These are phyloP conservation scores for Nomada fucata DNA, from an alignment of 2,888 invertebrate genomes.

Conservation along the genomic window DNA sequence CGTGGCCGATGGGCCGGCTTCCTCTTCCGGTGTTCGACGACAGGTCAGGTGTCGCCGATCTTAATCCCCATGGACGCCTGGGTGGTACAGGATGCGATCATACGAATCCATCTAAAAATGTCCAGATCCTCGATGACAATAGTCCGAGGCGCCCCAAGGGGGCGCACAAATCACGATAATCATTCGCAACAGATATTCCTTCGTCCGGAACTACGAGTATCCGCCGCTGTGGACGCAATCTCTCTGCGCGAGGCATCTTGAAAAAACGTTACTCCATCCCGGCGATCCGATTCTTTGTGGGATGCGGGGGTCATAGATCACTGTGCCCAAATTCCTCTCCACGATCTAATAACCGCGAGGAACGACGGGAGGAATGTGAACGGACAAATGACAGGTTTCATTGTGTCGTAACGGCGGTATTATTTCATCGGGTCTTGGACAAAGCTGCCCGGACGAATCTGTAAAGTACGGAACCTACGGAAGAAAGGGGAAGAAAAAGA, in stretches of 20 bases:
- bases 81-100: constrained; percentile 69
- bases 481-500: constrained; percentile 22
- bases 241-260: background rate
- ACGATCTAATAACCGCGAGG: constrained; percentile 67
- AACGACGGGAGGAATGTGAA: constrained; percentile 49
- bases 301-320: constrained; percentile 42
- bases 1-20: constrained; percentile 60
- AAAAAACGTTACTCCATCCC: constrained; percentile 15
- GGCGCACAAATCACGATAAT: constrained; percentile 26
- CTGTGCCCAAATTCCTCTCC: constrained; percentile 37
- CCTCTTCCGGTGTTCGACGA: constrained; percentile 73
- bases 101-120: constrained; percentile 40
- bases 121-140: constrained; percentile 29
- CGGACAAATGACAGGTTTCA: constrained; percentile 67
- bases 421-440: constrained; percentile 46
- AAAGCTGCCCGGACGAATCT: constrained; percentile 27
- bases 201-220: background rate
- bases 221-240: background rate
- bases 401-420: constrained; percentile 57
- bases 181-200: constrained; percentile 10
- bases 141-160: background rate
- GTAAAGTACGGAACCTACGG: constrained; percentile 17
- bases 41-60: constrained; percentile 72
- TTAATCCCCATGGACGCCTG: constrained; percentile 65
- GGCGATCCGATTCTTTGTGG: constrained; percentile 39